Conservation (phyloP, 2,113 vertebrate genomes). For the Dasyornis broadbenti region DNA sequence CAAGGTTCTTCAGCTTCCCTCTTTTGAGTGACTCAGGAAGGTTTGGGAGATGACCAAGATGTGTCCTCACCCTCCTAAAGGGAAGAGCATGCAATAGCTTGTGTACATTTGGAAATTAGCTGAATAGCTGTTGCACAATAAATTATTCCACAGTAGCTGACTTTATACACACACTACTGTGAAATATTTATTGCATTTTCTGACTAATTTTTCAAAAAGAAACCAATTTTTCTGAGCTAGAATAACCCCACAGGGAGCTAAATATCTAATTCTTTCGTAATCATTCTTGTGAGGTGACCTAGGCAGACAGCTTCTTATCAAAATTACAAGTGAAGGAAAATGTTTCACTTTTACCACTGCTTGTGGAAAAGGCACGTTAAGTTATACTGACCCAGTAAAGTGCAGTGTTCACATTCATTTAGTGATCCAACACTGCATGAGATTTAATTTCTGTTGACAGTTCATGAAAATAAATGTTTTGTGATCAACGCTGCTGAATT, state of each 20-base stretch:
- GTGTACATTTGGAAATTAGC: background rate
- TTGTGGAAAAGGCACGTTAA: background rate
- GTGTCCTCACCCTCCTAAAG: background rate
- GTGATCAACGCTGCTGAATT: accelerated
- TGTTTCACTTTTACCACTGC: background rate
- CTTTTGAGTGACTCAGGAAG: background rate
- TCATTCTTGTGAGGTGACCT: background rate
- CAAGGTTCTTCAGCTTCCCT: background rate
- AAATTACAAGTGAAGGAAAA: background rate
- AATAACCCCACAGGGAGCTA: background rate
- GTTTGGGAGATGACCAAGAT: background rate
- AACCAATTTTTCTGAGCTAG: background rate
- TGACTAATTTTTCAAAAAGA: background rate
- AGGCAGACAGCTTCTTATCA: background rate
- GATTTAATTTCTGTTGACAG: background rate
- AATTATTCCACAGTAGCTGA: background rate
- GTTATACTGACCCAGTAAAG: background rate
- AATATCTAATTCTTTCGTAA: background rate
- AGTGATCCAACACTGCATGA: background rate
- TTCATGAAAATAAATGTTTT: background rate
- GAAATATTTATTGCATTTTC: background rate
- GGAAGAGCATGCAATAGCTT: background rate
- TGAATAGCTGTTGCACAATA: background rate
- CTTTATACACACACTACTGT: background rate
- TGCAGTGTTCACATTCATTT: background rate